Evolutionary conservation across 1,140 invertebrate species (phyloP).

Genomic region (Heliconius melpomene): DNA sequence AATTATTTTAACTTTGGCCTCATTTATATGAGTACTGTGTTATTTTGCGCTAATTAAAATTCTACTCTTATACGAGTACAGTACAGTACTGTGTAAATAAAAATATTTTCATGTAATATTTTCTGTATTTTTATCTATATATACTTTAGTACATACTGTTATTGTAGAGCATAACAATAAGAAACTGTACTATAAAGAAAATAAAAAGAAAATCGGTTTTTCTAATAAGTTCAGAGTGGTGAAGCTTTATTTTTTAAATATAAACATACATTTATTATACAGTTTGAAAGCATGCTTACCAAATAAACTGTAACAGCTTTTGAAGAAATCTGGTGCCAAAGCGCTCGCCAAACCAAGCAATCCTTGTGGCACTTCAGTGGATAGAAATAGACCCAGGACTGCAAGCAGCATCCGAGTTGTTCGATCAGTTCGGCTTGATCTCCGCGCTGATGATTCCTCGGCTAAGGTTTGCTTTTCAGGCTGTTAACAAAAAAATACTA

Average conservation of each 20-base stretch:
- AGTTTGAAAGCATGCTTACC: slow-evolving; percentile 50
- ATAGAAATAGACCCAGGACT: slow-evolving; percentile 94
- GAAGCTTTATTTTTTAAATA: neutral
- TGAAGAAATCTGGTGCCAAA: slow-evolving; percentile 87
- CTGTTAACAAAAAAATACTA: slow-evolving; percentile 46
- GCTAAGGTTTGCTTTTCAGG: slow-evolving; percentile 70
- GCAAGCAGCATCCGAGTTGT: slow-evolving; percentile 98
- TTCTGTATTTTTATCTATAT: too few relatives aligned
- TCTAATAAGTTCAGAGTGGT: too few relatives aligned
- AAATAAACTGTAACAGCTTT: slow-evolving; percentile 86
- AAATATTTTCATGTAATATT: too few relatives aligned
- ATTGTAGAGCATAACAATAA: too few relatives aligned
- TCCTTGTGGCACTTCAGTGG: slow-evolving; percentile 93
- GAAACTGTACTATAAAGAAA: too few relatives aligned
- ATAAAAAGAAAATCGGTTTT: too few relatives aligned
- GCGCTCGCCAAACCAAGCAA: slow-evolving; percentile 90
- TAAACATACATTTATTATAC: neutral
- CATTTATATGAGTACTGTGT: neutral
- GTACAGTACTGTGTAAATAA: too few relatives aligned
- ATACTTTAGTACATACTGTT: too few relatives aligned
- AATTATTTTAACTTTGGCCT: slow-evolving; percentile 1
- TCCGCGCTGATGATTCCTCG: slow-evolving; percentile 61
- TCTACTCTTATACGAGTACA: neutral
- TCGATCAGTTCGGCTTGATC: slow-evolving; percentile 88
- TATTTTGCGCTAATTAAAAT: slow-evolving; percentile 3